These are phyloP conservation scores for Anguilla anguilla DNA, from an alignment of 2,797 vertebrate genomes.

Conservation along the genomic window DNA sequence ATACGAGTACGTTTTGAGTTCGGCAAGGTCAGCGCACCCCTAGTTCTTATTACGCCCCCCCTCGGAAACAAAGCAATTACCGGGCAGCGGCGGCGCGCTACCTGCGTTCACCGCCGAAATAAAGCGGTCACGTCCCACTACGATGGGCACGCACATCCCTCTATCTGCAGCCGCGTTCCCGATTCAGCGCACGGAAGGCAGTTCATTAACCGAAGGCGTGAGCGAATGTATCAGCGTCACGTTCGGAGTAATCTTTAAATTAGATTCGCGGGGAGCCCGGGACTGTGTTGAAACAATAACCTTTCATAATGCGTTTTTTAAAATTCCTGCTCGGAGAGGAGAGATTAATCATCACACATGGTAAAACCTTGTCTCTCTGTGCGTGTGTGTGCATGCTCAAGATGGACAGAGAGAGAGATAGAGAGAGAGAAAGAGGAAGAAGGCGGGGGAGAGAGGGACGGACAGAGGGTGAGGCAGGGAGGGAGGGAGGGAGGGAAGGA, in stretches of 20 bases:
- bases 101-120: background rate
- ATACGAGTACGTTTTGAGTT: too few species aligned
- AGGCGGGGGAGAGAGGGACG: background rate
- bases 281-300: constrained; percentile 50
- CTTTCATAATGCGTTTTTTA: constrained; percentile 44
- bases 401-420: background rate
- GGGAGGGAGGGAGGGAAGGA: background rate
- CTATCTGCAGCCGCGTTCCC: constrained; percentile 39
- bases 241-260: constrained; percentile 55
- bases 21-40: background rate
- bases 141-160: constrained; percentile 44
- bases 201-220: constrained; percentile 39
- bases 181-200: constrained; percentile 38
- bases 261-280: constrained; percentile 45
- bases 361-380: constrained; percentile 38
- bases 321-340: constrained; percentile 19
- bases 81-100: constrained; percentile 18
- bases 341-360: constrained; percentile 58
- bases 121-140: constrained; percentile 3
- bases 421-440: background rate
- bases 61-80: constrained; percentile 24
- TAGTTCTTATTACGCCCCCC: constrained; percentile 34
- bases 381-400: constrained; percentile 34
- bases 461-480: background rate
- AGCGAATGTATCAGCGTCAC: constrained; percentile 39